These are phyloP conservation scores for Hiodon alosoides DNA, from an alignment of 2,113 vertebrate genomes.

Conservation along the genomic window DNA sequence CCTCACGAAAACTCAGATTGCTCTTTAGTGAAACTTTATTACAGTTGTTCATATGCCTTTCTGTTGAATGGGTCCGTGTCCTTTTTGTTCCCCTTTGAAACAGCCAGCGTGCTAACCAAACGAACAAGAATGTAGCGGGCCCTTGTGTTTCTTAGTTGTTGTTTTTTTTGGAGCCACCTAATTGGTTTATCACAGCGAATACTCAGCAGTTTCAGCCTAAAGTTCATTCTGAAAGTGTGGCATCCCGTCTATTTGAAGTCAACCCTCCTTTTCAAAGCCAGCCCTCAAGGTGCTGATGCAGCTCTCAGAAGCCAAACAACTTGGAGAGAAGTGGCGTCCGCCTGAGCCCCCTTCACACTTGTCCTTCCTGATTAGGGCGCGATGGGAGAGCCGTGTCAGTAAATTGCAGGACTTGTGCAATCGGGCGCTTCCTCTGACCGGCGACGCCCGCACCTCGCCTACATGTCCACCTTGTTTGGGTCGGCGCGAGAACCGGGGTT, in stretches of 20 bases:
- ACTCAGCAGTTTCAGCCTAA: neutral
- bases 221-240: neutral
- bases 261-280: neutral
- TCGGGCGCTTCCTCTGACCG: too few species aligned
- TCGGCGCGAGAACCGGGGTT: too few species aligned
- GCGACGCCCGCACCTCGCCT: too few species aligned
- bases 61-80: too few species aligned
- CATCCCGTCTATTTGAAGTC: neutral
- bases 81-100: too few species aligned
- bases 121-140: too few species aligned
- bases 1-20: too few species aligned
- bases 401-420: slow-evolving; percentile 1
- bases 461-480: too few species aligned
- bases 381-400: slow-evolving; percentile 2
- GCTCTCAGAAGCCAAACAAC: neutral
- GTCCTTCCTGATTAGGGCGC: slow-evolving; percentile 3
- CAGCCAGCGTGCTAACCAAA: too few species aligned
- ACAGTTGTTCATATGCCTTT: too few species aligned
- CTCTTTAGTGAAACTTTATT: too few species aligned
- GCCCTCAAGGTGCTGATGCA: neutral
- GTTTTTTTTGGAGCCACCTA: neutral
- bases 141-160: too few species aligned
- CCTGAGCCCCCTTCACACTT: neutral
- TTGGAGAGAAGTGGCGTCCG: neutral
- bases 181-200: neutral